Evolutionary conservation across 2,888 invertebrate genomes (phyloP).

Genomic region (Campoplex nolae): DNA sequence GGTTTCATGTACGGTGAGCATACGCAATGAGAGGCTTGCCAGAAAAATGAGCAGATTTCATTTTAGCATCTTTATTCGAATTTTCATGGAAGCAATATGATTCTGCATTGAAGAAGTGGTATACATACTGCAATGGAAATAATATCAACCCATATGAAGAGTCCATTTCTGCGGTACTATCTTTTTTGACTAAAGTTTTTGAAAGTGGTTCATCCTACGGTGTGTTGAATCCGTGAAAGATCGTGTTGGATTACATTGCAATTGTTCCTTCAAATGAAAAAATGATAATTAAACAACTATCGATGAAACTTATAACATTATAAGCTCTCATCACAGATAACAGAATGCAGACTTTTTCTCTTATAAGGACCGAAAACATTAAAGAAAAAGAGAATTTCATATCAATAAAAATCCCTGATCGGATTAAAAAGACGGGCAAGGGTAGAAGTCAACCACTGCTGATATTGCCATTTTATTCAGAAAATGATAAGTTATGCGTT

Average conservation of each 20-base stretch:
- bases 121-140: too few species aligned
- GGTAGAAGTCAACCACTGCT: constrained; percentile 57
- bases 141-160: too few species aligned
- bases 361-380: constrained; percentile 31
- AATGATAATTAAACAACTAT: constrained; percentile 15
- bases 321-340: constrained; percentile 55
- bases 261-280: constrained; percentile 28
- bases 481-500: constrained; percentile 34
- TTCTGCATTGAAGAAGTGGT: too few species aligned
- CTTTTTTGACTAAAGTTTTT: too few species aligned
- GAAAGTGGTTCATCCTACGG: too few species aligned
- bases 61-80: too few species aligned
- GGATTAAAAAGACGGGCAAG: constrained; percentile 52
- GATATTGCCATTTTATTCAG: constrained; percentile 50
- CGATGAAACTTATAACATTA: constrained; percentile 62
- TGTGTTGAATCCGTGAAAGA: too few species aligned
- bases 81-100: too few species aligned
- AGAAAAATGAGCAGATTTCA: too few species aligned
- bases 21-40: too few species aligned
- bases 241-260: constrained; percentile 59
- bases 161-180: background rate
- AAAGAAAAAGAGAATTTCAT: constrained; percentile 23
- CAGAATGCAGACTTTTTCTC: constrained; percentile 22
- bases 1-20: too few species aligned
- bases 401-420: constrained; percentile 61